Base-by-base conservation (phyloP, 1,140 invertebrate species). In the Bombus sylvicola region DNA sequence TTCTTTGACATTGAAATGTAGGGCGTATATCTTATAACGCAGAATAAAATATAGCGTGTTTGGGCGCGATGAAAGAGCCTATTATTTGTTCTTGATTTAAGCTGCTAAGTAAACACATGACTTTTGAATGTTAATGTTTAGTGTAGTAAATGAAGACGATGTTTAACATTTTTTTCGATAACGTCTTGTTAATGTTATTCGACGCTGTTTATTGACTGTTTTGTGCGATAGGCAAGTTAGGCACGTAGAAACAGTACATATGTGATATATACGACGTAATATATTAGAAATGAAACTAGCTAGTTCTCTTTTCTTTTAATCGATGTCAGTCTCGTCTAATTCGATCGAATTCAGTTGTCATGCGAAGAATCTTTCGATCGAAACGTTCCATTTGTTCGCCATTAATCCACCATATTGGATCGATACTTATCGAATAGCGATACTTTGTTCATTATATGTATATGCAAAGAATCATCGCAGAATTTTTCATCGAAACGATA, bases 391-490 rank as follows among this genome's bases (percentile, higher is more conserved):
- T 37, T 22, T 25, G 25, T 28, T 39, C 28, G 22, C 18, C 62
- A 37, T 83, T 57, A 43, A 41, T 37, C 74, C 8, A 43, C 81
- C 81, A 83, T 83, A n/a, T 83, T 78, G 74, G 22, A 83, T 78
- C 64, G 75, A 83, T 83, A 78, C n/a, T 69, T 83, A 78, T 83
- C 37, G 81, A 79, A 78, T 34, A 34, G 25, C 12, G 10, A n/a
- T 9, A n/a, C 15, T 43, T 59, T 5, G 0, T n/a, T n/a, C 28
- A 28, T 41, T n/a, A 41, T 5, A 10, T 15, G 37, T 9, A 53
- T 53, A 22, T 2, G 22, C 9, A 39, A 13, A 71, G 9, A 13
- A 41, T 5, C 5, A 28, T 39, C 3, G 2, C 8, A 39, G 18
- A 41, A 41, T 71, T n/a, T 22, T 47, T n/a, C 41, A 4, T 81